A percentile compares a stretch with the other conserved stretches of the same genome.
Conservation (phyloP, 2,888 invertebrate genomes). For the Macaria notata region DNA sequence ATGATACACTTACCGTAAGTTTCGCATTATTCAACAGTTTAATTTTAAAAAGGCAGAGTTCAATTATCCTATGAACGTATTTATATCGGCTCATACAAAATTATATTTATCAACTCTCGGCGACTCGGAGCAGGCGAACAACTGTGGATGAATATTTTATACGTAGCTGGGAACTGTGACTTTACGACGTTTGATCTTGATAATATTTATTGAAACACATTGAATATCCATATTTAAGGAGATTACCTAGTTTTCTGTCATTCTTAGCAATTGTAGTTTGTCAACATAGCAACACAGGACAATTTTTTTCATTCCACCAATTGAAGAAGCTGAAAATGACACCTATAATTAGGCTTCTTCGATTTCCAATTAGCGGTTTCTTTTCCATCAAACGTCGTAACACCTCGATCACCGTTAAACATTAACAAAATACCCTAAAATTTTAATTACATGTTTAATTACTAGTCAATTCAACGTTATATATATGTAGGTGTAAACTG, state of each 20-base stretch:
- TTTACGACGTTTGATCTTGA: background rate
- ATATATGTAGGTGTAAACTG: slow-evolving; percentile 43
- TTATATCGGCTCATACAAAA: slow-evolving; percentile 16
- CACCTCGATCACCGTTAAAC: slow-evolving; percentile 6
- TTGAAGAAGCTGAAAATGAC: no score
- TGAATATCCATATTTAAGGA: no score
- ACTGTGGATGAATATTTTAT: slow-evolving; percentile 12
- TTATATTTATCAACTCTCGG: slow-evolving; percentile 8
- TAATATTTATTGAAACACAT: no score
- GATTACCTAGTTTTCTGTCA: no score
- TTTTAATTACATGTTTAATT: slow-evolving; percentile 48
- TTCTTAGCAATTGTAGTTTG: no score
- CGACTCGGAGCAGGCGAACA: slow-evolving; percentile 13
- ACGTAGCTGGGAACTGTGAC: background rate
- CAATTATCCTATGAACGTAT: slow-evolving; percentile 20
- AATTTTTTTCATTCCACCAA: no score
- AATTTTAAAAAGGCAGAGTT: slow-evolving; percentile 31
- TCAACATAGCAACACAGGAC: no score
- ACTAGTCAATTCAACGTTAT: slow-evolving; percentile 49
- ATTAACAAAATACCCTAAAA: slow-evolving; percentile 30
- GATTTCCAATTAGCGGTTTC: no score
- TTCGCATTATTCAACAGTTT: slow-evolving; percentile 27
- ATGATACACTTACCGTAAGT: slow-evolving; percentile 13
- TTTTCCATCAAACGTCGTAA: no score
- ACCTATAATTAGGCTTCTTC: no score